phyloP scores from a whole-genome alignment of 1,140 invertebrate genomes.

The Megalopta genalis region DNA sequence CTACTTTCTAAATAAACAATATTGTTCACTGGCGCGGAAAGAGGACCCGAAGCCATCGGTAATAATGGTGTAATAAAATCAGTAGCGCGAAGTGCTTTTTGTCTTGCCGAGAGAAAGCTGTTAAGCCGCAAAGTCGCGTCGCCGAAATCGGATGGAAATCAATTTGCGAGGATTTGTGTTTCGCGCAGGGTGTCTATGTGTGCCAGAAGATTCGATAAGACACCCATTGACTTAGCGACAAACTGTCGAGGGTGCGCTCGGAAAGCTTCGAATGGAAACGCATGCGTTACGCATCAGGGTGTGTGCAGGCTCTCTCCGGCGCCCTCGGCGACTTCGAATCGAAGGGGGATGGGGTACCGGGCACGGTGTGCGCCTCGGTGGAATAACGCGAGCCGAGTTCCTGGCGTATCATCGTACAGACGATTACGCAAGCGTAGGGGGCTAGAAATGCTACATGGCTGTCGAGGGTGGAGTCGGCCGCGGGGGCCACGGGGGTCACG shows the following conservation, averaged over 20 bases:
- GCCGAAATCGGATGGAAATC: not conserved
- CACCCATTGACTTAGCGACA: not conserved
- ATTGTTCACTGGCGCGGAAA: no score
- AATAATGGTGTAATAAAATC: no score
- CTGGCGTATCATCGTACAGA: slow-evolving; percentile 58
- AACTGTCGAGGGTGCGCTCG: no score
- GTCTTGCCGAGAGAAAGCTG: no score
- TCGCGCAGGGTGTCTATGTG: not conserved
- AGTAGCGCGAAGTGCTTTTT: no score
- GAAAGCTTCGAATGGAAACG: not conserved
- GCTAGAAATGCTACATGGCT: slow-evolving; percentile 20
- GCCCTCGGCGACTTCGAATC: not conserved
- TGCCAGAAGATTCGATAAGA: not conserved
- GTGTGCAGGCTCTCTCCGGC: not conserved
- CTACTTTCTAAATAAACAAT: no score
- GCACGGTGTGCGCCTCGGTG: slow-evolving; percentile 20
- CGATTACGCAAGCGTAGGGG: slow-evolving; percentile 52
- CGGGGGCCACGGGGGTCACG: not conserved
- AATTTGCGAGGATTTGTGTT: not conserved
- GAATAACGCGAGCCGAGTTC: slow-evolving; percentile 54
- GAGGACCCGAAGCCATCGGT: no score
- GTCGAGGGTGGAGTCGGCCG: slow-evolving; percentile 48
- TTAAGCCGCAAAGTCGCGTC: no score
- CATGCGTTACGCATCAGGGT: slow-evolving; percentile 33
- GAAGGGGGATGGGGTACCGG: slow-evolving; percentile 18